Evolutionary conservation across 2,797 vertebrate genomes (phyloP).

Genomic region (Sparidentex hasta): DNA sequence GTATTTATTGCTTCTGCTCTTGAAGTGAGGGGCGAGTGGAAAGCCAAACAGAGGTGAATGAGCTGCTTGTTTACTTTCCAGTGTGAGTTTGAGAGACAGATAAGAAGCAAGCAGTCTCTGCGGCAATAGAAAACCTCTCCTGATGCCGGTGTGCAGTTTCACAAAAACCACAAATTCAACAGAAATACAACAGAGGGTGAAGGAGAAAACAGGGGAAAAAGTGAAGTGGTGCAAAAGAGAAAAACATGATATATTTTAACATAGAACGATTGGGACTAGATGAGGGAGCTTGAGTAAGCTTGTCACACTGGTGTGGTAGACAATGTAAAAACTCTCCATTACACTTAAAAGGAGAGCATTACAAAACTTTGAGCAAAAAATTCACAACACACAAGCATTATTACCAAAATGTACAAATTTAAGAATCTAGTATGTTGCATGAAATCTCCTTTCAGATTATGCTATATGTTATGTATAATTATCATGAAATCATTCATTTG

Average conservation of each 20-base stretch:
- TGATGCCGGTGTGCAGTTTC: constrained; percentile 81
- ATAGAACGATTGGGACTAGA: not conserved
- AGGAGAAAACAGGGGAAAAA: constrained; percentile 21
- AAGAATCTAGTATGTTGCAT: too few species aligned
- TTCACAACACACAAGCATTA: too few species aligned
- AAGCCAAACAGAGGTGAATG: constrained; percentile 86
- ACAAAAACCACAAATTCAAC: constrained; percentile 92
- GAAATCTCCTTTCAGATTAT: too few species aligned
- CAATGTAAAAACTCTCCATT: too few species aligned
- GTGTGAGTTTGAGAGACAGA: constrained; percentile 83
- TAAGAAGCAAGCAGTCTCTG: constrained; percentile 89
- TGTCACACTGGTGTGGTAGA: too few species aligned
- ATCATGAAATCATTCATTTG: too few species aligned
- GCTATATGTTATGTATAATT: too few species aligned
- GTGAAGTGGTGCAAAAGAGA: not conserved
- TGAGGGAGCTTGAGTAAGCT: too few species aligned
- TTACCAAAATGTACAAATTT: too few species aligned
- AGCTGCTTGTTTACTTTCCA: constrained; percentile 65
- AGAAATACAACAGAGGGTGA: constrained; percentile 80
- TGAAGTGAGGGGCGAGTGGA: constrained; percentile 54
- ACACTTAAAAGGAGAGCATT: too few species aligned
- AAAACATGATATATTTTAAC: not conserved
- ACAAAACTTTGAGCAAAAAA: too few species aligned
- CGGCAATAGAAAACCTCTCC: constrained; percentile 82
- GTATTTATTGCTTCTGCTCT: constrained; percentile 74